phyloP scores from a whole-genome alignment of 2,888 invertebrate species.

The Syrista parreyssii region DNA sequence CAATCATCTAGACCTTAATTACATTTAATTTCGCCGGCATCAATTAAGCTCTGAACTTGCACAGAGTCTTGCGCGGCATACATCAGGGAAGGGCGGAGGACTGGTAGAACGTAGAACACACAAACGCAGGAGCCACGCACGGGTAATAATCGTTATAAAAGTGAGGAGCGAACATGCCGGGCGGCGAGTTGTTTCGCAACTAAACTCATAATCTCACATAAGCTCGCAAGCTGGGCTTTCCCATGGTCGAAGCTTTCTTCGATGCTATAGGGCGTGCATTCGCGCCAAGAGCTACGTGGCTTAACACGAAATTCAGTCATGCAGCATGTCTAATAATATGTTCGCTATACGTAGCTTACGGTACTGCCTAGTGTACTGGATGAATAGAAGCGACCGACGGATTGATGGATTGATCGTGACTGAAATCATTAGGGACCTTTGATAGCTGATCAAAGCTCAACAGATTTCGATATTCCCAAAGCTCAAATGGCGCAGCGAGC shows the following conservation, averaged over 20 bases:
- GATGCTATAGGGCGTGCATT: conserved; percentile 11
- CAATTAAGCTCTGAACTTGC: not conserved
- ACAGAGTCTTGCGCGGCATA: not conserved
- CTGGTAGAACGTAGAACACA: not conserved
- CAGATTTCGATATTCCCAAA: not conserved
- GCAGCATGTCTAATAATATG: conserved; percentile 50
- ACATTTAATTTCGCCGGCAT: not conserved
- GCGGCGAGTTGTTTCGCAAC: conserved; percentile 57
- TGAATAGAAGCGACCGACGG: not conserved
- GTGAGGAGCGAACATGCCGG: conserved; percentile 39
- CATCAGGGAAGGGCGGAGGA: not conserved
- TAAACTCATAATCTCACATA: conserved; percentile 63
- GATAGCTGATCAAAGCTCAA: not conserved
- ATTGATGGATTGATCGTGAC: not conserved
- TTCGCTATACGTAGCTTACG: conserved; percentile 36
- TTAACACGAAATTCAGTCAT: conserved; percentile 52
- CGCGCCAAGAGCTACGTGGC: conserved; percentile 26
- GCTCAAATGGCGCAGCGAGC: not conserved
- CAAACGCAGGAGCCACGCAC: conserved; percentile 29
- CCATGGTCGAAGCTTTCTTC: conserved; percentile 45
- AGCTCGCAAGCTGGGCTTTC: conserved; percentile 62
- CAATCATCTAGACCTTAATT: not conserved
- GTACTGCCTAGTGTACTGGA: not conserved
- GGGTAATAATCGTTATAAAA: conserved; percentile 59
- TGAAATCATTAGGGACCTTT: not conserved